Evolutionary conservation across 2,797 vertebrate species (phyloP), one percentile per base, ranked within the genome.

Genomic region (Apogon talboti): DNA sequence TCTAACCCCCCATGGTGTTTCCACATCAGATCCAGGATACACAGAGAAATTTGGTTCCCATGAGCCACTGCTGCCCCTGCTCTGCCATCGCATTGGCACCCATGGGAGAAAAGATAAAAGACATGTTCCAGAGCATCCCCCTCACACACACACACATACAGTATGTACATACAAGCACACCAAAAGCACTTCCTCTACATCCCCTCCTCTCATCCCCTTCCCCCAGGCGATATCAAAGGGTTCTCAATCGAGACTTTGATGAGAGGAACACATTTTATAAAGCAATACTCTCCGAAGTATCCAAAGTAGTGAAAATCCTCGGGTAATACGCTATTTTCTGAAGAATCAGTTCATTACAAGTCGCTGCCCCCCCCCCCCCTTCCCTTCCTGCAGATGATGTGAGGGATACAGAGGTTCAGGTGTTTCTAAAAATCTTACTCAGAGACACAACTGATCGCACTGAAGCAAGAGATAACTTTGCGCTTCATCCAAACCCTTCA

Each of bases 51-150:
- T 66, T 63, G 69, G 85, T 79, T 91, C 90, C 91, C 91, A 89
- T 87, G 91, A 91, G 90, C 81, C 87, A 72, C 71, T 47, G 62
- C 84, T 87, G 79, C 81, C 80, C 87, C 85, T 79, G 53, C 87
- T 81, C 87, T 89, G 87, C 84, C 84, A 89, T 88, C 62, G 74
- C 84, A 66, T 68, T 78, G 74, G 80, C 84, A 92, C 92, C 92
- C 92, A 91, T 89, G 92, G 91, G 91, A 93, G 83, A 81, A 63
- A 78, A 93, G 91, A 93, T 93, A 88, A 93, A 93, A 93, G 90
- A 87, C 81, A 72, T 61, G 75, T 86, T 88, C 78, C 66, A 73
- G 72, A 86, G 84, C 78, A 85, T 70, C 84, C 79, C 86, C 74
- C 81, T 76, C 68, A 49, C 66, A 50, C 49, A 62, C 59, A 45